Evolutionary conservation across 2,797 vertebrate species (phyloP).

Genomic region (Mycteria americana): DNA sequence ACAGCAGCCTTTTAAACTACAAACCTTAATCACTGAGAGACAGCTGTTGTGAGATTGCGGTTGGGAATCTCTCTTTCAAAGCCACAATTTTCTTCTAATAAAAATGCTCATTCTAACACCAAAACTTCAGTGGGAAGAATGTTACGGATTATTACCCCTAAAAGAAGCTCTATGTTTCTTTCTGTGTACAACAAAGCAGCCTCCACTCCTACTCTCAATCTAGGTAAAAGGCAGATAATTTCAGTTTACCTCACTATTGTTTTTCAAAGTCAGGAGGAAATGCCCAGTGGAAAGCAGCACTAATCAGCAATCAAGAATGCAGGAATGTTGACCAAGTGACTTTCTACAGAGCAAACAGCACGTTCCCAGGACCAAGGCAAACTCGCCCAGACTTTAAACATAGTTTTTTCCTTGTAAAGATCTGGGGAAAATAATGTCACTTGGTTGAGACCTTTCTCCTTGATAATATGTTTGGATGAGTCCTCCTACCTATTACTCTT

Average conservation of each 20-base stretch:
- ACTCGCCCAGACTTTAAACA: background rate
- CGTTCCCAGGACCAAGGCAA: background rate
- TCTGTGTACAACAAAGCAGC: background rate
- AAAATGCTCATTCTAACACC: background rate
- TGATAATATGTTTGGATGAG: background rate
- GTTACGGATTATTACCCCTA: background rate
- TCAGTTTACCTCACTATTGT: background rate
- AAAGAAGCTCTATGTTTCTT: background rate
- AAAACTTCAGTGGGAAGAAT: background rate
- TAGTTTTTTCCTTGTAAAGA: background rate
- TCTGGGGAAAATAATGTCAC: background rate
- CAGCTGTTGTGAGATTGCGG: background rate
- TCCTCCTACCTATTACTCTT: background rate
- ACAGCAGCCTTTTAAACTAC: background rate
- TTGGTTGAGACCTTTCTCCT: background rate
- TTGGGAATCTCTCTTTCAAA: background rate
- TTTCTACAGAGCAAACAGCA: background rate
- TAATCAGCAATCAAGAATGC: background rate
- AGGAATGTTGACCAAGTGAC: background rate
- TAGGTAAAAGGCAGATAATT: background rate
- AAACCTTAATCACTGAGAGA: background rate
- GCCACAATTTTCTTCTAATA: background rate
- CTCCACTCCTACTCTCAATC: background rate
- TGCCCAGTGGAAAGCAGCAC: background rate
- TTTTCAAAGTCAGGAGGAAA: background rate